phyloP scores from a whole-genome alignment of 2,113 vertebrate species.

The Gambusia affinis region DNA sequence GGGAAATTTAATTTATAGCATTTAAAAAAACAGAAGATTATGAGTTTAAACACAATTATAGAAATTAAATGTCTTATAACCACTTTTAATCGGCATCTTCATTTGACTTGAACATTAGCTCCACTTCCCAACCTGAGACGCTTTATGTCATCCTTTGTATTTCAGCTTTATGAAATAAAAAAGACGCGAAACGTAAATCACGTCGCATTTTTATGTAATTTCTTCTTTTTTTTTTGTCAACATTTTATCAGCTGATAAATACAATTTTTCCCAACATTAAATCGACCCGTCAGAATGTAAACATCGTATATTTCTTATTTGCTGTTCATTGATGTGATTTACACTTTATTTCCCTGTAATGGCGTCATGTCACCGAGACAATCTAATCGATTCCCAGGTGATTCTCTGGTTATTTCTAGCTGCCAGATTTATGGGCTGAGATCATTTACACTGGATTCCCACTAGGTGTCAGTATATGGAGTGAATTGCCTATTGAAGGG shows the following conservation, averaged over 20 bases:
- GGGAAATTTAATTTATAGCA: too few relatives aligned
- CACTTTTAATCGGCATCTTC: too few relatives aligned
- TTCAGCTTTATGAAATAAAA: background rate
- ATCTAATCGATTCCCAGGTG: too few relatives aligned
- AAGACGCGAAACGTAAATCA: background rate
- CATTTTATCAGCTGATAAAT: background rate
- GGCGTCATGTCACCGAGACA: too few relatives aligned
- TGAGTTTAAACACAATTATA: too few relatives aligned
- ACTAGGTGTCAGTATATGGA: background rate
- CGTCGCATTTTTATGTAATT: too few relatives aligned
- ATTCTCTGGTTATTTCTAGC: too few relatives aligned
- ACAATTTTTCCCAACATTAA: background rate
- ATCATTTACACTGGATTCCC: background rate
- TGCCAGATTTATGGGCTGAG: too few relatives aligned
- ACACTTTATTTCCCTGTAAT: background rate
- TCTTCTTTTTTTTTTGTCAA: background rate
- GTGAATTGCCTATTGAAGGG: background rate
- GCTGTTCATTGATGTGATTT: background rate
- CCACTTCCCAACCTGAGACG: background rate
- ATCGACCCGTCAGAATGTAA: background rate
- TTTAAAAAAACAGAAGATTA: too few relatives aligned
- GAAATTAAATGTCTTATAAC: too few relatives aligned
- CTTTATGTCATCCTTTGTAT: too few relatives aligned
- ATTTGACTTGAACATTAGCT: background rate
- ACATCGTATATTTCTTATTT: background rate